These are phyloP conservation scores for Gallinago jamesoni DNA, from an alignment of 2,113 vertebrate species.

Conservation along the genomic window DNA sequence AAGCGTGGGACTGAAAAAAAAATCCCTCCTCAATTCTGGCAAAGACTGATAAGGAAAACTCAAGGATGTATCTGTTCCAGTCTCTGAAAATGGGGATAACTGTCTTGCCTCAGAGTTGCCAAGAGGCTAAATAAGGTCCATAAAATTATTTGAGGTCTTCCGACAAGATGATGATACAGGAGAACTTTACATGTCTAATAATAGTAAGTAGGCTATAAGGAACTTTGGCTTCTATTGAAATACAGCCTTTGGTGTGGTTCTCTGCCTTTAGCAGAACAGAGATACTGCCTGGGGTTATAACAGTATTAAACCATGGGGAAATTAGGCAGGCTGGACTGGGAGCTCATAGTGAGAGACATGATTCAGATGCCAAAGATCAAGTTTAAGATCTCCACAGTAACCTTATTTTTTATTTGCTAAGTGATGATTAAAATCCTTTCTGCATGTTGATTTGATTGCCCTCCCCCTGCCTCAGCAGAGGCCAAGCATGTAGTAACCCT, in stretches of 20 bases:
- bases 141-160: slow-evolving; percentile 40
- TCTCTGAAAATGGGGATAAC: neutral
- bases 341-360: neutral
- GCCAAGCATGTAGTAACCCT: neutral
- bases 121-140: slow-evolving; percentile 8
- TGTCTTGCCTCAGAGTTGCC: neutral
- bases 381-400: neutral
- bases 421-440: slow-evolving; percentile 13
- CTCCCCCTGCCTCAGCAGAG: neutral
- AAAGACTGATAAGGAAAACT: slow-evolving; percentile 7
- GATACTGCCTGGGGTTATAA: neutral
- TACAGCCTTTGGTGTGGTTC: neutral
- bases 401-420: slow-evolving; percentile 2
- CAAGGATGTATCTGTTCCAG: neutral
- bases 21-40: neutral
- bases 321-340: neutral
- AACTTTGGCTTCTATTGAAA: slow-evolving; percentile 13
- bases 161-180: neutral
- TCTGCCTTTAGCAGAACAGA: neutral
- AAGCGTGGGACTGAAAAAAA: slow-evolving; percentile 11
- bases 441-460: neutral
- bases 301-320: neutral
- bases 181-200: slow-evolving; percentile 35
- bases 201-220: slow-evolving; percentile 40
- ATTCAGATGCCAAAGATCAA: slow-evolving; percentile 8